These are phyloP conservation scores for Numenius phaeopus DNA, from an alignment of 2,797 vertebrate genomes.

Conservation along the genomic window DNA sequence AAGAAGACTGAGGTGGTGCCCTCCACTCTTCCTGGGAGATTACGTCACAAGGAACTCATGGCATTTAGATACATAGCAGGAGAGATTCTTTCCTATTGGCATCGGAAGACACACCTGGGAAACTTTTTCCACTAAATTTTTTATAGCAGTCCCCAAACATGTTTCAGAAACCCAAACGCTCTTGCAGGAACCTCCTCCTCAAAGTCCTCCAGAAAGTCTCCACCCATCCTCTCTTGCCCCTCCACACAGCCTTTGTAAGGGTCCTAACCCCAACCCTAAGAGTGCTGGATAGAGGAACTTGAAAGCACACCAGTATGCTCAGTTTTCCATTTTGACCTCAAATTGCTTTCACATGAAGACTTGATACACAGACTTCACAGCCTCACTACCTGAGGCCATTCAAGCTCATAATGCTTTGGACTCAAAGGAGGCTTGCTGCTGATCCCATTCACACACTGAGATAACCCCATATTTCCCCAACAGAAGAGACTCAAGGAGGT, in stretches of 20 bases:
- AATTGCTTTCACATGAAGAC: not conserved
- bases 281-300: not conserved
- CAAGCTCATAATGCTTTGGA: not conserved
- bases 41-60: not conserved
- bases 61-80: not conserved
- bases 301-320: not conserved
- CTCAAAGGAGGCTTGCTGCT: not conserved
- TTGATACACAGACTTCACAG: not conserved
- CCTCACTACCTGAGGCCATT: not conserved
- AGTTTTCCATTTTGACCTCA: not conserved
- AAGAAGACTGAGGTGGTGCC: not conserved
- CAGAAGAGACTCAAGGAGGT: not conserved
- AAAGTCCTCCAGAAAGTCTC: not conserved
- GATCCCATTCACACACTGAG: not conserved
- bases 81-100: not conserved
- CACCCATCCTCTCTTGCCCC: not conserved
- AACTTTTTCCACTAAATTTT: not conserved
- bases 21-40: not conserved
- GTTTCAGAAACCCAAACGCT: not conserved
- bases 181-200: not conserved
- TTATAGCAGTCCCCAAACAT: not conserved
- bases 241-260: not conserved
- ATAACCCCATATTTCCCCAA: not conserved
- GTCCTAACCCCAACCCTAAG: not conserved
- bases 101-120: not conserved